Conservation (phyloP, 2,113 vertebrate genomes). For the Speoplatyrhinus poulsoni region DNA sequence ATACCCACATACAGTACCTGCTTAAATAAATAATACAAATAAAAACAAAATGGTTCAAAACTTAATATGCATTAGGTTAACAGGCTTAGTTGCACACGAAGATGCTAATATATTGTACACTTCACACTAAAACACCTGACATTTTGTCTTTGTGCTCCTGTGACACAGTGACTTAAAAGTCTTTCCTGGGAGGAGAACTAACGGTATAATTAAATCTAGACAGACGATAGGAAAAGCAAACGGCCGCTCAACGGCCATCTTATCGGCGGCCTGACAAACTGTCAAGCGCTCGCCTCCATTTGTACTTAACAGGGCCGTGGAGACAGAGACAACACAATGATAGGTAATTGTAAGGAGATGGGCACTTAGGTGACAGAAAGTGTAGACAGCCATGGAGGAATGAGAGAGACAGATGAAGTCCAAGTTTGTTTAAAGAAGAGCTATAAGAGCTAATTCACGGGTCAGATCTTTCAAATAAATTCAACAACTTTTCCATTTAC, state of each 20-base stretch:
- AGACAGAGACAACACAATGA: slow-evolving; percentile 64
- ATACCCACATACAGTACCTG: no score
- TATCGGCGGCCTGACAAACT: slow-evolving; percentile 63
- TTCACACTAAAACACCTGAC: slow-evolving; percentile 30
- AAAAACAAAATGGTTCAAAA: no score
- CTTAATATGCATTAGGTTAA: no score
- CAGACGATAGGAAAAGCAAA: slow-evolving; percentile 57
- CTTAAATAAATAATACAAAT: no score
- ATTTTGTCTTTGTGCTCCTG: slow-evolving; percentile 34
- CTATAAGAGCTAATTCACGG: neutral
- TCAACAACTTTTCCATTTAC: no score
- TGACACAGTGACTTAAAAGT: slow-evolving; percentile 53
- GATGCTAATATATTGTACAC: neutral
- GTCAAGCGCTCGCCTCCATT: slow-evolving; percentile 54
- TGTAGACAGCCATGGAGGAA: slow-evolving; percentile 35
- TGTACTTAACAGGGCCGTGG: slow-evolving; percentile 55
- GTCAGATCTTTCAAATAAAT: no score
- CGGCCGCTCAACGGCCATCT: slow-evolving; percentile 63
- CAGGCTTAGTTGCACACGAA: no score
- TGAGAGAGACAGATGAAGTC: slow-evolving; percentile 37
- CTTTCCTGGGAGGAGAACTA: slow-evolving; percentile 45
- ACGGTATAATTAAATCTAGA: slow-evolving; percentile 67
- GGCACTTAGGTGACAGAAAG: slow-evolving; percentile 33
- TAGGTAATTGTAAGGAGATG: slow-evolving; percentile 51
- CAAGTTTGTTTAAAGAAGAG: slow-evolving; percentile 19